Percentiles rank a stretch among this genome's conserved stretches.
Evolutionary conservation across 2,797 vertebrate genomes (phyloP).

Genomic region (Corythornis leucogaster): DNA sequence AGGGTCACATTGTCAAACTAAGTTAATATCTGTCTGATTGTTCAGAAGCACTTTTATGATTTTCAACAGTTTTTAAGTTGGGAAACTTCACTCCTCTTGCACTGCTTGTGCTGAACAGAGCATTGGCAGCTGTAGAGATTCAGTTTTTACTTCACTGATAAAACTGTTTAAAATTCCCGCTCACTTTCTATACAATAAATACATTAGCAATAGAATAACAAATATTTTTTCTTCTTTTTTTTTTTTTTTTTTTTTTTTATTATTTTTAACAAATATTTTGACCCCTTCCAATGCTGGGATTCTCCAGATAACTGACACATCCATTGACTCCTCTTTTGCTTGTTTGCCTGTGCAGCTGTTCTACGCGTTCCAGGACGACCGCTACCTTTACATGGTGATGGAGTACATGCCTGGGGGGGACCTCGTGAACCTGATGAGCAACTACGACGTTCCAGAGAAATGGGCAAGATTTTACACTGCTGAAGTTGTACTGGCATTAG

Average conservation of each 20-base stretch:
- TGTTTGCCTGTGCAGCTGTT: slow-evolving; percentile 85
- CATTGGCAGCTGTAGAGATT: neutral
- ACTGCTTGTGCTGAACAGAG: neutral
- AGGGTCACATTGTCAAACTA: neutral
- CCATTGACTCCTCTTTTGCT: neutral
- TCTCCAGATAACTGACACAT: neutral
- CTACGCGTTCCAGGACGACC: slow-evolving; percentile 97
- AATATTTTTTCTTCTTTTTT: neutral
- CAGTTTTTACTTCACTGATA: neutral
- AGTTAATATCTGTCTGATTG: neutral
- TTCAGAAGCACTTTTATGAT: neutral
- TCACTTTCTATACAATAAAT: neutral
- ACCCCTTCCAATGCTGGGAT: no score
- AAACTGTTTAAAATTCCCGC: neutral
- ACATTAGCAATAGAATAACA: neutral
- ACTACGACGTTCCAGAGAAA: slow-evolving; percentile 97
- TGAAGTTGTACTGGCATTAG: slow-evolving; percentile 95
- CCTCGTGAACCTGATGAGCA: slow-evolving; percentile 98
- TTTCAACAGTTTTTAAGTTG: neutral
- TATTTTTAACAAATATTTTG: no score
- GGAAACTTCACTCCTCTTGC: neutral
- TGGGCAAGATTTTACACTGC: slow-evolving; percentile 99
- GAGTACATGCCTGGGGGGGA: slow-evolving; percentile 99
- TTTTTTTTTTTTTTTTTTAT: no score
- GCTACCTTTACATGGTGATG: slow-evolving; percentile 99